Percentiles rank a stretch among this genome's conserved stretches.
phyloP scores from a whole-genome alignment of 2,113 vertebrate species.

The Camelus bactrianus region DNA sequence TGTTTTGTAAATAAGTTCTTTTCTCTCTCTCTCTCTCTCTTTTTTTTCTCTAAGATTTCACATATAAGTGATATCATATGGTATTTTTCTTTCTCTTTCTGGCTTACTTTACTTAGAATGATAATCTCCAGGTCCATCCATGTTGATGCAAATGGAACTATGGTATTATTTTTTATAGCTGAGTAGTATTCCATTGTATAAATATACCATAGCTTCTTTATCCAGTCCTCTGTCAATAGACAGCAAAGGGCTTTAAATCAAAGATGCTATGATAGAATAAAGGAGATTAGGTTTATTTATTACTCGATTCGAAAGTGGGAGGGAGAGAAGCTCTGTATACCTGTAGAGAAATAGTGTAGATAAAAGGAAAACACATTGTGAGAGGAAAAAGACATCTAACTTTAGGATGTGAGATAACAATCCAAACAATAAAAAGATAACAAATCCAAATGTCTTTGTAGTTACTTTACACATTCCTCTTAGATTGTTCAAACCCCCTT shows the following conservation, averaged over 20 bases:
- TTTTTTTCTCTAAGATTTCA: too few species aligned
- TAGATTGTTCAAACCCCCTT: slow-evolving; percentile 75
- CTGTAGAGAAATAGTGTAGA: not conserved
- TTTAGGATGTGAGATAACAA: not conserved
- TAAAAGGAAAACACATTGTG: not conserved
- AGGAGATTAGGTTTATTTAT: not conserved
- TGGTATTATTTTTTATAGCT: too few species aligned
- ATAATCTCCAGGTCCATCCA: too few species aligned
- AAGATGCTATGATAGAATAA: not conserved
- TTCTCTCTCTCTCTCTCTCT: too few species aligned
- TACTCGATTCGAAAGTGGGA: not conserved
- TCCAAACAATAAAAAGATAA: slow-evolving; percentile 26
- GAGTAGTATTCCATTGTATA: too few species aligned
- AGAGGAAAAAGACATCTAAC: slow-evolving; percentile 20
- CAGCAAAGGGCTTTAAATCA: not conserved
- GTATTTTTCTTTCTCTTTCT: too few species aligned
- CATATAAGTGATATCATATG: too few species aligned
- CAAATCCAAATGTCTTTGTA: slow-evolving; percentile 10
- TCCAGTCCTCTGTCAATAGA: too few species aligned
- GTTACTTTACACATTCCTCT: slow-evolving; percentile 59
- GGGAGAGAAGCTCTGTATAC: not conserved
- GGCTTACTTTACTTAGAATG: too few species aligned
- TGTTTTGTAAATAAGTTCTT: too few species aligned
- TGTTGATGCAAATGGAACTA: too few species aligned
- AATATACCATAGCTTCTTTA: too few species aligned